Base-by-base conservation (phyloP, 2,888 invertebrate species). In the Nomada ferruginata region DNA sequence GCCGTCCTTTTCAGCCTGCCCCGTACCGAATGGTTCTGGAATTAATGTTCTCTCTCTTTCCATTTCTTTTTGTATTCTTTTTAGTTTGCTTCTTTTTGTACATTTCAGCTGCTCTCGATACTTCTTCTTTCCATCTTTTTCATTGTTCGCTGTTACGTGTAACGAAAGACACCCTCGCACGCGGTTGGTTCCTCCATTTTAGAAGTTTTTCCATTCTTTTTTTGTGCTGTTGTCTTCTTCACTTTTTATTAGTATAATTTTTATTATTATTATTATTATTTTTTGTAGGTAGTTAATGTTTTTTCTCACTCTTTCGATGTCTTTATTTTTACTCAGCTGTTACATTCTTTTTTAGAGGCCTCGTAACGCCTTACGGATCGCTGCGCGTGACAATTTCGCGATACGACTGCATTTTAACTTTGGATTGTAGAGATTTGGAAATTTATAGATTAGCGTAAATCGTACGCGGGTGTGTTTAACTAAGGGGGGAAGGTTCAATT, bases 291-390 rank as follows among this genome's bases (percentile, higher is more conserved):
- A 61, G 53, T 20, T 11, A 13, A n/a, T 55, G 5, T 20, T 50
- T 36, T 75, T 26, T 36, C 23, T 47, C 18, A 0, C 26, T 44
- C 13, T 52, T 26, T 61, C 55, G 61, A 53, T 23, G 52, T 15
- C 29, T 80, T 72, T 76, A 76, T 63, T 76, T 76, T 61, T 71
- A 71, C 7, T 20, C 29, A 57, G 29, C n/a, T 52, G 75, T 26
- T 44, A 44, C 20, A 29, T 9, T 47, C 42, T 64, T 66, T 72
- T 72, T n/a, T 36, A 75, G 29, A 10, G 1, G 5, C n/a, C 75
- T 63, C 44, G 79, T 66, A n/a, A 66, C 66, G 23, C 15, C 65
- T 79, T 65, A 61, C 29, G 70, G 57, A 78, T 66, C 7, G 52
- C 20, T 9, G 13, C 13, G 3, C 3, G 42, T 11, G 29, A 64